These are phyloP conservation scores for Papilio demoleus DNA, from an alignment of 2,888 invertebrate species.

Conservation along the genomic window DNA sequence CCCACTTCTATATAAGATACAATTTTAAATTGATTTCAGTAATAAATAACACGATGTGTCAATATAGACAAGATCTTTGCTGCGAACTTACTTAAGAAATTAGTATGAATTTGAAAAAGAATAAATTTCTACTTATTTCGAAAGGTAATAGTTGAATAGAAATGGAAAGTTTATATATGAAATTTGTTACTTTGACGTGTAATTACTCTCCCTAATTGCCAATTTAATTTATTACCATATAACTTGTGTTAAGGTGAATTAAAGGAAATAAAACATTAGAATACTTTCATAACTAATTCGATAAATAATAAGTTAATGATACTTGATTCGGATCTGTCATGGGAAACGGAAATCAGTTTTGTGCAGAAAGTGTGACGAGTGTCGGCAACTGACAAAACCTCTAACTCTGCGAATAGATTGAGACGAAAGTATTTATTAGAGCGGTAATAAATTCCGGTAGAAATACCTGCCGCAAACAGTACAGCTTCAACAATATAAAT, in stretches of 20 bases:
- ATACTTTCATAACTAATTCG: slow-evolving; percentile 10
- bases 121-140: too few species aligned
- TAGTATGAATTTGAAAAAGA: too few species aligned
- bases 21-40: neutral
- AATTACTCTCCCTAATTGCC: too few species aligned
- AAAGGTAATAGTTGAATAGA: too few species aligned
- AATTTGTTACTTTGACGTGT: too few species aligned
- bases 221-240: too few species aligned
- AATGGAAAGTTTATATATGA: too few species aligned
- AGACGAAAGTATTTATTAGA: slow-evolving; percentile 19
- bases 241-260: too few species aligned
- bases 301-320: slow-evolving; percentile 2
- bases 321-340: slow-evolving; percentile 16
- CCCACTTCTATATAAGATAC: neutral
- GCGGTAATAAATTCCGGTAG: slow-evolving; percentile 5
- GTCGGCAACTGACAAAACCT: neutral
- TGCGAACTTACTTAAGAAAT: too few species aligned
- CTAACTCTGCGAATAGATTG: neutral
- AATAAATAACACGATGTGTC: too few species aligned
- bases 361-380: slow-evolving; percentile 25
- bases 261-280: slow-evolving; percentile 3
- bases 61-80: too few species aligned
- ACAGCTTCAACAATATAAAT: neutral
- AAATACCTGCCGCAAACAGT: neutral
- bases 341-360: slow-evolving; percentile 24